Base-by-base conservation (phyloP, 2,888 invertebrate genomes). In the Agonopterix alstromeriana region DNA sequence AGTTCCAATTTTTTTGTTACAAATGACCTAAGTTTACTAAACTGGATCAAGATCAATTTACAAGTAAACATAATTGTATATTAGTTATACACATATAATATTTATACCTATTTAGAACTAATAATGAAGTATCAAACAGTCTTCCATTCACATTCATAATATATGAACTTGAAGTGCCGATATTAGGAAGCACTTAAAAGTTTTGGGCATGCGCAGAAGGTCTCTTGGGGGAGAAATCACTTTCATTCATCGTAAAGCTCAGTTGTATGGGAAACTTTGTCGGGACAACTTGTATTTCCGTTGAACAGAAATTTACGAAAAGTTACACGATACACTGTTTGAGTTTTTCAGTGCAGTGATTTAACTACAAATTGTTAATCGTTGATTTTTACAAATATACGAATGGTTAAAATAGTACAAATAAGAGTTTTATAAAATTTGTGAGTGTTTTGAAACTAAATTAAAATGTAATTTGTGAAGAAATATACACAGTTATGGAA, bases 401-500 rank as follows among this genome's bases (percentile, higher is more conserved):
- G 27, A 27, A 27, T 27, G 27, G 27, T 27, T 7, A 7, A 5
- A 27, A 27, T 27, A 27, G 27, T 27, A 27, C 27, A 27, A 27
- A 27, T 27, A 27, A 27, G 5, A 27, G 27, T 27, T 27, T 27
- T 27, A 27, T 27, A 27, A 5, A 27, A 27, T 5, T 27, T 27
- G 27, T 27, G 27, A 27, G 27, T 27, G 27, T 27, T 27, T 27
- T 27, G 0, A 27, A 27, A 27, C 27, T 27, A 27, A 27, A 27
- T 27, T 27, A 49, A 38, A 50, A 48, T 52, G 36, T 41, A 35
- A 35, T 50, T 41, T 43, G 17, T 47, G 36, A 36, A 49, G 49
- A 51, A 45, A 27, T 47, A 57, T 60, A 61, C 60, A 65, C 66
- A 82, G 82, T 81, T 65, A 85, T 85, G 86, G 85, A 82, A 82